A percentile compares a stretch with the other conserved stretches of the same genome.
phyloP scores from a whole-genome alignment of 1,140 invertebrate species.

The Drosophila neocordata region DNA sequence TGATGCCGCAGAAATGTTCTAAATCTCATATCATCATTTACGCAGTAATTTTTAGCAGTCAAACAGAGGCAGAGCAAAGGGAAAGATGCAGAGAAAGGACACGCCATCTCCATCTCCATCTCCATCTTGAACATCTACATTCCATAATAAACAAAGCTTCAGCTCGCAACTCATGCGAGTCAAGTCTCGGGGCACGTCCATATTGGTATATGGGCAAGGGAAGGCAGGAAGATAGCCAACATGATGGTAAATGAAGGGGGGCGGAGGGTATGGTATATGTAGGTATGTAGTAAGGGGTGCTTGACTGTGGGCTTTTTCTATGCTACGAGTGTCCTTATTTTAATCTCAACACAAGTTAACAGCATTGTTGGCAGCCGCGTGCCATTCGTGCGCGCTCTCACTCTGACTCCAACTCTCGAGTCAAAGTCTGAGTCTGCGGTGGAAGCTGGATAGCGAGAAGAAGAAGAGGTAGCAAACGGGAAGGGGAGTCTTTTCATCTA shows the following conservation, averaged over 20 bases:
- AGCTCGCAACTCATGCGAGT: slow-evolving; percentile 75
- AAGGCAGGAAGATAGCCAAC: background rate
- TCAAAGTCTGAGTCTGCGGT: background rate
- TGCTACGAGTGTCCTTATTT: slow-evolving; percentile 74
- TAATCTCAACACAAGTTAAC: slow-evolving; percentile 80
- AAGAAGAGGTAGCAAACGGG: too few relatives aligned
- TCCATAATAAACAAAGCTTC: slow-evolving; percentile 71
- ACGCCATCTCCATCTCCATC: slow-evolving; percentile 18
- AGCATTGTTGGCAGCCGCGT: slow-evolving; percentile 75
- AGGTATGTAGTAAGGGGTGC: background rate
- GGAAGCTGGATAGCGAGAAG: too few relatives aligned
- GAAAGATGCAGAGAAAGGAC: background rate
- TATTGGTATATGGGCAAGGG: slow-evolving; percentile 4
- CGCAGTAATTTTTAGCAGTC: slow-evolving; percentile 76
- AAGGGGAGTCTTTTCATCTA: slow-evolving; percentile 16
- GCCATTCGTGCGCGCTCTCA: slow-evolving; percentile 60
- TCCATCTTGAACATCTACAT: slow-evolving; percentile 5
- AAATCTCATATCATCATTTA: slow-evolving; percentile 81
- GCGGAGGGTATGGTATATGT: too few relatives aligned
- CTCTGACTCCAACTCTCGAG: background rate
- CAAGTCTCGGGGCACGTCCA: slow-evolving; percentile 52
- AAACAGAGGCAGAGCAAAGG: slow-evolving; percentile 15
- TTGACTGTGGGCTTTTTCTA: slow-evolving; percentile 44
- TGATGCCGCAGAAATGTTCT: slow-evolving; percentile 77
- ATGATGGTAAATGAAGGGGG: too few relatives aligned